Conservation (phyloP, 2,797 vertebrate species). For the Lacerta bilineata region DNA sequence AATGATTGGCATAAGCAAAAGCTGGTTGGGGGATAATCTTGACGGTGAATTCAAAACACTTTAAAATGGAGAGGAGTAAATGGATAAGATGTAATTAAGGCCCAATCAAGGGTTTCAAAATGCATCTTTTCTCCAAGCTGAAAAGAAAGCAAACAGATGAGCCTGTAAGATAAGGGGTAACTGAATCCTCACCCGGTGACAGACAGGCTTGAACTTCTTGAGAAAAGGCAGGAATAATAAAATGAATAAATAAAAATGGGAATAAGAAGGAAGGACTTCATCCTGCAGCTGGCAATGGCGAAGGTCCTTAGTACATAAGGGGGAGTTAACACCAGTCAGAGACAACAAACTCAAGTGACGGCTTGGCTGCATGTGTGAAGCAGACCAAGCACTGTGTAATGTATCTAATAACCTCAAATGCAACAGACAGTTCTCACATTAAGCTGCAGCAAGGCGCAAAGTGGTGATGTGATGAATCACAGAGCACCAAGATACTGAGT, state of each 20-base stretch:
- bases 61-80: conserved; percentile 49
- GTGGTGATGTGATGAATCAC: too few species aligned
- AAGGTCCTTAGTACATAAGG: not conserved
- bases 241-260: not conserved
- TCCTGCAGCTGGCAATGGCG: not conserved
- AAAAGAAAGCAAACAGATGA: conserved; percentile 41
- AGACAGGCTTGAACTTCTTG: not conserved
- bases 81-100: conserved; percentile 58
- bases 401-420: too few species aligned
- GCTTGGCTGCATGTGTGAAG: not conserved
- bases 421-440: too few species aligned
- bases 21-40: conserved; percentile 30
- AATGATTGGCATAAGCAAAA: conserved; percentile 4
- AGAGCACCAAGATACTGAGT: too few species aligned
- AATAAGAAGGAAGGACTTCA: not conserved
- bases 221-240: not conserved
- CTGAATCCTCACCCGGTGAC: conserved; percentile 19
- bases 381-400: too few species aligned
- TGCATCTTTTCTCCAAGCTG: conserved; percentile 10
- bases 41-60: conserved; percentile 31
- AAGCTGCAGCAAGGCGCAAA: too few species aligned
- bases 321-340: too few species aligned
- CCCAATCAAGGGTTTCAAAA: conserved; percentile 29
- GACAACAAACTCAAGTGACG: not conserved
- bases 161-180: conserved; percentile 36